Evolutionary conservation across 30 jellyfish, hydroid and myxozoan species (phyloP).

Genomic region (Hydra vulgaris): DNA sequence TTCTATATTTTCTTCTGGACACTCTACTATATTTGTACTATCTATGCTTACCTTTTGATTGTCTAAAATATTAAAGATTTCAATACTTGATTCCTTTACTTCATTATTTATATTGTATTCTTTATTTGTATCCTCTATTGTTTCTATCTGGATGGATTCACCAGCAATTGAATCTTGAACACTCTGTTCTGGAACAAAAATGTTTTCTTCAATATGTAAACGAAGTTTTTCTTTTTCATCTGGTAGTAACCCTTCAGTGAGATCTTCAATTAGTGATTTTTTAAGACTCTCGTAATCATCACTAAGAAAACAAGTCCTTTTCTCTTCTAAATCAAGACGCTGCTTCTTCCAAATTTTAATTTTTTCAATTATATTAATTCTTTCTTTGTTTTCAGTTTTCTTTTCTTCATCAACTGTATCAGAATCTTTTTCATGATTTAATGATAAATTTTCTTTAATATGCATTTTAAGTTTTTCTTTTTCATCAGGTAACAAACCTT

Average conservation of each 20-base stretch:
- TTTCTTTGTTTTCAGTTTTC: neutral
- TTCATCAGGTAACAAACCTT: conserved; percentile 3
- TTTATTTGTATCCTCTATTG: too few species aligned
- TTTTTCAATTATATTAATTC: too few species aligned
- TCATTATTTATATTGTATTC: neutral
- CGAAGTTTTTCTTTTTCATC: neutral
- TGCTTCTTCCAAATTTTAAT: neutral
- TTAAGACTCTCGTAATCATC: neutral
- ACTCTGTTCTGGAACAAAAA: neutral
- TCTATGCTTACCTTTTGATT: too few species aligned
- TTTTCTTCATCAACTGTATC: neutral
- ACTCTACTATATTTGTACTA: too few species aligned
- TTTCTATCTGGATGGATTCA: too few species aligned
- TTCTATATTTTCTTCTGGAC: neutral
- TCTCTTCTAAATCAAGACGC: neutral
- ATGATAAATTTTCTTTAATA: too few species aligned
- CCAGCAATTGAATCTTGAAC: neutral
- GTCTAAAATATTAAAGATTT: too few species aligned
- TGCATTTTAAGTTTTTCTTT: neutral
- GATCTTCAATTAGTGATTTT: neutral
- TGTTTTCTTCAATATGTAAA: neutral
- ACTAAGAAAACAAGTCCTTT: neutral
- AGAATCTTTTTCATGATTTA: neutral
- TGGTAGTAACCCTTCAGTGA: neutral
- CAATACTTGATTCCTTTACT: too few species aligned